Base-by-base conservation (phyloP, 2,888 invertebrate genomes). In the Teinopalpus imperialis region DNA sequence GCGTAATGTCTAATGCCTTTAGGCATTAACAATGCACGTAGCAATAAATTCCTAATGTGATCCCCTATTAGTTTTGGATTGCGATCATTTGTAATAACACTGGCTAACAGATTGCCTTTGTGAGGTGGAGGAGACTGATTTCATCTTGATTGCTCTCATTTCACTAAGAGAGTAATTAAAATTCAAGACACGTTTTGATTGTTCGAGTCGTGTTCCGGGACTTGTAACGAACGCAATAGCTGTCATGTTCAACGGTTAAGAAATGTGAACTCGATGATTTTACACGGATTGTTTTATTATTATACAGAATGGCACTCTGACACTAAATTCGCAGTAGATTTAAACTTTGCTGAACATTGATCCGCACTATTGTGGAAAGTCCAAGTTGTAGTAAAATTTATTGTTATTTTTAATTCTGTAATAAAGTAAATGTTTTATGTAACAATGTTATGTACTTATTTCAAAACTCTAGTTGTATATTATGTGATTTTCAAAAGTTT, bases 1-100 rank as follows among this genome's bases (percentile, higher is more conserved):
- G 41, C 39, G 45, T 21, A 23, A 32, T 12, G 34, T 32, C 35
- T 46, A 37, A 47, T 43, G 48, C 10, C 41, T 23, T 8, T 8
- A 20, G 20, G 8, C 41, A 29, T 42, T 41, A 47, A 36, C 35
- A 35, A 29, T 36, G 35, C 47, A 47, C 18, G 30, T n/a, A 23
- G 13, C 26, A 26, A 43, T 43, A 43, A 35, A 43, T 43, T 35
- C 14, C 35, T 43, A 35, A 43, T 8, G 43, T 35, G 34, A 9
- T 35, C 27, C 13, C 27, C 35, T 35, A 29, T 29, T 43, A 35
- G 43, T 35, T 35, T 35, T 20, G 35, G 35, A 43, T 43, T 34
- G 43, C 9, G 31, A 23, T 26, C 41, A 26, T 42, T 42, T 32
- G 32, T 42, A 32, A 32, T 32, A 32, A 31, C 8, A 31, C 31